Evolutionary conservation across 2,113 vertebrate genomes (phyloP), one percentile per base, ranked within the genome.

Genomic region (Narcine bancroftii): DNA sequence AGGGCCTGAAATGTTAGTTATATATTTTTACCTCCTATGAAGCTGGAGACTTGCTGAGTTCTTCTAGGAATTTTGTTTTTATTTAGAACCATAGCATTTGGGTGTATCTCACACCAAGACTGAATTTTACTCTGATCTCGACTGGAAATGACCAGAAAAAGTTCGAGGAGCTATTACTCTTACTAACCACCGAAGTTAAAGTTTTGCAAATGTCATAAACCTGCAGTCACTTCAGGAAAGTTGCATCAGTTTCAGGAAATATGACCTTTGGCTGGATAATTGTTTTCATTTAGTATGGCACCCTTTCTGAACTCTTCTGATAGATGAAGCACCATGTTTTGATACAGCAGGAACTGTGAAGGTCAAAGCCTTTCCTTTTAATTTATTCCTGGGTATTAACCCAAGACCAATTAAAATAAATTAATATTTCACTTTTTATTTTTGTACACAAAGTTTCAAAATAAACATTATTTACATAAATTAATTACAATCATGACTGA

Each of bases 381-480:
- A 66, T 66, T 24, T 66, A 66, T 36, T 13, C 10, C 15, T 6
- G 17, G 39, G 24, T 10, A 47, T 17, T n/a, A 39, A n/a, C 81
- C 53, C 11, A 87, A 36, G 53, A 21, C 53, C 13, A 3, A 91
- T 69, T 15, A 66, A 69, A 93, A 93, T 95, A 94, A 93, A 93
- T 93, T 47, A 94, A 65, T 92, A 76, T 93, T 93, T 69, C 47
- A 71, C 24, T 13, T 66, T 89, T 89, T 91, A 71, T 91, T 91
- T 91, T 69, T 33, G 65, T 89, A 89, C 60, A 42, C 60, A 39
- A 89, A 63, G 93, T 93, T 93, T 93, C 92, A 94, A 95, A 94
- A 93, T 91, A 96, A 95, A 95, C 94, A 93, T 65, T 96, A 96
- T 96, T 95, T 97, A 97, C 96, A 97, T 94, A 94, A 94, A 65